phyloP scores from a whole-genome alignment of 2,113 vertebrate genomes.

The Pycnonotus jocosus region DNA sequence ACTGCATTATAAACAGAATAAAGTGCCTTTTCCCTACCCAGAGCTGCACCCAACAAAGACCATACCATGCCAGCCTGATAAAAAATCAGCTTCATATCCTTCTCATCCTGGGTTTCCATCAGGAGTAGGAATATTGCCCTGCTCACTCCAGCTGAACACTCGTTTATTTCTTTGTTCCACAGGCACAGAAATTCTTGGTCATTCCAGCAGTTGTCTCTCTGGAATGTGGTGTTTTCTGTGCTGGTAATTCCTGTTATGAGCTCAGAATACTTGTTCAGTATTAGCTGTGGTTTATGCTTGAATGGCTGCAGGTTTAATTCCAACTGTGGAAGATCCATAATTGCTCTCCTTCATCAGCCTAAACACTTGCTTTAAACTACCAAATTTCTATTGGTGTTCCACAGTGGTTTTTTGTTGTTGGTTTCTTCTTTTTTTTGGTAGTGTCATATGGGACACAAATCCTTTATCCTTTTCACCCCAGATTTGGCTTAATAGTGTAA shows the following conservation, averaged over 20 bases:
- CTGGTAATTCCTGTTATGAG: not conserved
- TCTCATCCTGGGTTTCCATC: not conserved
- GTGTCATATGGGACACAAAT: not conserved
- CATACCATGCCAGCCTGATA: rapidly evolving
- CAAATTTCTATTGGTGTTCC: not conserved
- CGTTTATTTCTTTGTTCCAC: not conserved
- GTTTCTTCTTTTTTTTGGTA: not conserved
- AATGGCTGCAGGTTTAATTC: not conserved
- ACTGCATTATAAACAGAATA: not conserved
- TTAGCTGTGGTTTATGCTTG: not conserved
- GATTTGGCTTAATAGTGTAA: conserved; percentile 35
- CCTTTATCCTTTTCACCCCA: conserved; percentile 19
- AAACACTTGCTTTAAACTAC: not conserved
- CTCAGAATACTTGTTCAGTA: not conserved
- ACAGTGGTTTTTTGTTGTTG: not conserved
- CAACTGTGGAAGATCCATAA: not conserved
- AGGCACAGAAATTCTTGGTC: not conserved
- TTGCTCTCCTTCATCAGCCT: not conserved
- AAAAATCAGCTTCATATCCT: not conserved
- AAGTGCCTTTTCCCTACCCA: not conserved
- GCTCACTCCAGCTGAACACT: not conserved
- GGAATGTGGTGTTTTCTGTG: not conserved
- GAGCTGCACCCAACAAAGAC: not conserved
- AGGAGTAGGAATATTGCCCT: not conserved
- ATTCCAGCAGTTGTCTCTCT: not conserved